Conservation (phyloP, 2,113 vertebrate species). For the Leucosticte australis region DNA sequence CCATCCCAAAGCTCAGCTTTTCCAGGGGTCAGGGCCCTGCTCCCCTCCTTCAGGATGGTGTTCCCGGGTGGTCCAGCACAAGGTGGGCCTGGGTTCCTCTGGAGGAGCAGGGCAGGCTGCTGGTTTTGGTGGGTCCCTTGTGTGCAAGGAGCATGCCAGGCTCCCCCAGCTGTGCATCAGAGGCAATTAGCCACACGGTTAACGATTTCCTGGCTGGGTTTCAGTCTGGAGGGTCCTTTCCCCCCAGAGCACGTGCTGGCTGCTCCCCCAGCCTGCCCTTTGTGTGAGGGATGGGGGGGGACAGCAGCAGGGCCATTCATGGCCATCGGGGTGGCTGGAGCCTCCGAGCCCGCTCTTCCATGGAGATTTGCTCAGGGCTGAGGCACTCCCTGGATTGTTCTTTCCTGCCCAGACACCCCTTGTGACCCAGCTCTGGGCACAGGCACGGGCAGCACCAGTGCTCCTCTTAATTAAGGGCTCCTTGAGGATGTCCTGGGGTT, state of each 20-base stretch:
- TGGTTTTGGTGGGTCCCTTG: not conserved
- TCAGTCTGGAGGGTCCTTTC: not conserved
- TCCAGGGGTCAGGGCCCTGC: not conserved
- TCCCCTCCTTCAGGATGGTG: not conserved
- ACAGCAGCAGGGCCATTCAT: not conserved
- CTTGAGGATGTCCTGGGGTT: not conserved
- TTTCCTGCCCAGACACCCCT: not conserved
- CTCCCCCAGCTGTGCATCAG: not conserved
- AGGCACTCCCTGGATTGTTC: not conserved
- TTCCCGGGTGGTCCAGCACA: not conserved
- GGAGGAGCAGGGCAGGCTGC: not conserved
- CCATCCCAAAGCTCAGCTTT: not conserved
- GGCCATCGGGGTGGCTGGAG: not conserved
- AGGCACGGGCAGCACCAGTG: not conserved
- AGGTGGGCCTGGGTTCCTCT: not conserved
- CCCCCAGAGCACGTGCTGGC: not conserved
- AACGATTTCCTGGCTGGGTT: not conserved
- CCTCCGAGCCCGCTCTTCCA: not conserved
- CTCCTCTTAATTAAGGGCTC: conserved; percentile 29
- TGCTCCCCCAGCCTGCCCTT: not conserved
- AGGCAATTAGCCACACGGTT: not conserved
- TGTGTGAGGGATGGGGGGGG: not conserved
- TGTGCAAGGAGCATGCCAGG: not conserved
- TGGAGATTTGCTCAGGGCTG: not conserved
- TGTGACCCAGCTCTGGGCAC: conserved; percentile 32